Conservation (phyloP, 2,113 vertebrate species). For the Plectropomus leopardus region DNA sequence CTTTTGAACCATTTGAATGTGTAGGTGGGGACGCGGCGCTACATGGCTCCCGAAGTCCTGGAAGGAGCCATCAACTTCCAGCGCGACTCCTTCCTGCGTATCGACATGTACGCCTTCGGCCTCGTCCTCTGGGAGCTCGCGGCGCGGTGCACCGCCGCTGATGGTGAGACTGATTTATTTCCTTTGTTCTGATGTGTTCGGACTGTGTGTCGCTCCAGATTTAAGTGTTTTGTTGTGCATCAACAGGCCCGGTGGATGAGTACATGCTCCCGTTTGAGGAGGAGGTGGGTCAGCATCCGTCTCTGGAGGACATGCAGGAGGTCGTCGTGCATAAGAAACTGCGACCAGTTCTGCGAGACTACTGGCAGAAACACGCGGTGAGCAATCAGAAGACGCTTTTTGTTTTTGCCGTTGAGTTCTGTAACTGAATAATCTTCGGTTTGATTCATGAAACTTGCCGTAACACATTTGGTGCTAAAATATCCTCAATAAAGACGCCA, state of each 20-base stretch:
- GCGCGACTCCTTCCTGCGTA: conserved; percentile 96
- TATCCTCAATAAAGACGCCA: too few relatives aligned
- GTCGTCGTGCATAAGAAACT: conserved; percentile 99
- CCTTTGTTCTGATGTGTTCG: background rate
- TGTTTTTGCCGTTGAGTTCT: too few relatives aligned
- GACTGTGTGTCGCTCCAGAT: background rate
- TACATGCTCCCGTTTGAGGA: conserved; percentile 99
- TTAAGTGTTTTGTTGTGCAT: background rate
- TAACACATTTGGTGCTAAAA: too few relatives aligned
- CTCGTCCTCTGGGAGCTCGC: conserved; percentile 96
- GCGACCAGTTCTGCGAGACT: conserved; percentile 94
- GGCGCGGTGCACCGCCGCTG: conserved; percentile 94
- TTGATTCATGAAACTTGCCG: too few relatives aligned
- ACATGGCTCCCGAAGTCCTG: conserved; percentile 99
- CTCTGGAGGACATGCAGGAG: conserved; percentile 99
- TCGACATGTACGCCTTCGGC: conserved; percentile 98
- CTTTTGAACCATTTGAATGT: background rate
- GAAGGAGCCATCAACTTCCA: conserved; percentile 99
- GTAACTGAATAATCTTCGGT: too few relatives aligned
- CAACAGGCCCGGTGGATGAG: conserved; percentile 94
- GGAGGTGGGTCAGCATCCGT: conserved; percentile 98
- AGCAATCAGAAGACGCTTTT: conserved; percentile 47
- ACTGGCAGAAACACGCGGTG: conserved; percentile 98
- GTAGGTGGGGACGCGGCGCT: conserved; percentile 95
- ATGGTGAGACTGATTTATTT: conserved; percentile 90